Evolutionary conservation across 2,888 invertebrate genomes (phyloP), one percentile per base, ranked within the genome.

Genomic region (Nudaria mundana): DNA sequence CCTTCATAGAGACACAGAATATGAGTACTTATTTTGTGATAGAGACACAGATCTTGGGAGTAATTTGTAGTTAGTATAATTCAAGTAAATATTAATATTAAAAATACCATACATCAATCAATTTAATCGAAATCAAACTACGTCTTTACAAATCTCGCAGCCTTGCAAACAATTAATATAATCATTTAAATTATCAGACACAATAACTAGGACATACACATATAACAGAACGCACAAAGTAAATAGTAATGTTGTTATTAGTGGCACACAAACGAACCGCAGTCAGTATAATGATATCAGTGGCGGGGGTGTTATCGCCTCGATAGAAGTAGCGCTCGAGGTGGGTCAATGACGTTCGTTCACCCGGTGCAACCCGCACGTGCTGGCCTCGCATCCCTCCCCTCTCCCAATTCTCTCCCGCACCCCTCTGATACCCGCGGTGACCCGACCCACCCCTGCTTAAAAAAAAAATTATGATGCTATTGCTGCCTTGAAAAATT

Each of bases 311-410:
- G 80, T 81, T 85, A 82, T 80, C 84, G 66, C 66, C 67, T 66
- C 73, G 59, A 51, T 71, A 67, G 72, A 82, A 76, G 79, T 84
- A 81, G 82, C 76, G 62, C 79, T 70, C 71, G 57, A 86, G 87
- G 73, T 86, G 83, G 87, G 87, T 87, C 87, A 87, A 87, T 86
- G 86, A 82, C 87, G 87, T 83, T 86, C 87, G 75, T 85, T 82
- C 72, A 86, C 85, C 84, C 80, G 75, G 63, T 83, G 83, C 84
- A 83, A 63, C 67, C 77, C 75, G 78, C 84, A 81, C 83, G 84
- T 82, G 84, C 66, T 73, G 81, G 73, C 83, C 81, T 79, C 81
- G 80, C 69, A 65, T 38, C 58, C 62, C 60, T 48, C 55, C 48
- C 44, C 51, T 46, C 42, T 47, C 53, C 32, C 44, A 40, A 8